phyloP scores from a whole-genome alignment of 2,888 invertebrate genomes.

The Acanthosoma haemorrhoidale region DNA sequence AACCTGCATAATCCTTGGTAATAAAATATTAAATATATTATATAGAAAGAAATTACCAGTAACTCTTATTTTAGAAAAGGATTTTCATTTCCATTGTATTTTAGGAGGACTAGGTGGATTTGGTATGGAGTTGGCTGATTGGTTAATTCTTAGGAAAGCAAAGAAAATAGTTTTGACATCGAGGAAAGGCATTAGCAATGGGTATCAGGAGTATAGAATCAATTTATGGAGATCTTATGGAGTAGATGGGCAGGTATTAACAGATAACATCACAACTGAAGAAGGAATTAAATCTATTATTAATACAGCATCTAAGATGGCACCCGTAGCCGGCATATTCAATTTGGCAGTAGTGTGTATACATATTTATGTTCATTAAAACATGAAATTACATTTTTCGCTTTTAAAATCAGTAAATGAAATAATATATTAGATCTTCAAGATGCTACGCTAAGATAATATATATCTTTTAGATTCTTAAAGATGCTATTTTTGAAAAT shows the following conservation, averaged over 20 bases:
- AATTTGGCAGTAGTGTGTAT: conserved; percentile 79
- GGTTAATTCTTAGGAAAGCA: conserved; percentile 55
- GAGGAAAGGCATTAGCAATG: conserved; percentile 52
- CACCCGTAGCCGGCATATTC: conserved; percentile 76
- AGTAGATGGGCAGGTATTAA: conserved; percentile 61
- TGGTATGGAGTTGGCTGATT: conserved; percentile 56
- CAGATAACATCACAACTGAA: conserved; percentile 63
- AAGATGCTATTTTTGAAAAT: conserved; percentile 71
- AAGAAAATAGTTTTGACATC: conserved; percentile 54
- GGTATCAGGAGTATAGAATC: conserved; percentile 54
- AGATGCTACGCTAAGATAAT: too few species aligned
- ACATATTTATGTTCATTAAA: too few species aligned
- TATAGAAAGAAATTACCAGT: too few species aligned
- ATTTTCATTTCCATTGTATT: neutral
- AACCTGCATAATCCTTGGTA: conserved; percentile 55
- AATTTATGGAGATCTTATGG: conserved; percentile 64
- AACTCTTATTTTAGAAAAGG: too few species aligned
- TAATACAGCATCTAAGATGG: conserved; percentile 57
- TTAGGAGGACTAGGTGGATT: conserved; percentile 56
- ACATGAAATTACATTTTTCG: too few species aligned
- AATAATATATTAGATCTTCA: too few species aligned
- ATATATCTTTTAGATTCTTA: conserved; percentile 50
- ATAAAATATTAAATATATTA: too few species aligned
- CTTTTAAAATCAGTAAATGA: too few species aligned
- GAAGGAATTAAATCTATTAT: conserved; percentile 67